A percentile compares a stretch with the other conserved stretches of the same genome.
These are phyloP conservation scores for Himalopsyche anomala DNA, from an alignment of 2,888 invertebrate genomes.

Conservation along the genomic window DNA sequence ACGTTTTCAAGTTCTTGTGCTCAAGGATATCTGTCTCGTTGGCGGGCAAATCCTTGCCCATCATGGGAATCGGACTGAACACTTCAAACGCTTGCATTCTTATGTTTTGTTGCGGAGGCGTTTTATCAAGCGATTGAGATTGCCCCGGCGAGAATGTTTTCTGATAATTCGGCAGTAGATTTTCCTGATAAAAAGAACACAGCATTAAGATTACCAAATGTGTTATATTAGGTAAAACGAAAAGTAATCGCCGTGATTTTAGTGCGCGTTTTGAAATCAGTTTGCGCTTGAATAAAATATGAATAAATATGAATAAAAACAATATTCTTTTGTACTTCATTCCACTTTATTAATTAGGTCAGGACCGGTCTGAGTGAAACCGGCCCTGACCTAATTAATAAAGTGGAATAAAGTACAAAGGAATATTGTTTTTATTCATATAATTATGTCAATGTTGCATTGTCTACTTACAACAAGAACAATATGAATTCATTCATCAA, in stretches of 20 bases:
- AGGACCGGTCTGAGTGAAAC: too few relatives aligned
- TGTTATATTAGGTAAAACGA: too few relatives aligned
- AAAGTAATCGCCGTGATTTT: too few relatives aligned
- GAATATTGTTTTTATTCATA: too few relatives aligned
- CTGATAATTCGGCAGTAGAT: conserved; percentile 66
- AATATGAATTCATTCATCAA: background rate
- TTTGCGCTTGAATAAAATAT: too few relatives aligned
- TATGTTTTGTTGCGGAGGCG: conserved; percentile 56
- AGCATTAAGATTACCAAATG: background rate
- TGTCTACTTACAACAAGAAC: background rate
- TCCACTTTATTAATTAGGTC: too few relatives aligned
- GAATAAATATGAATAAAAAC: too few relatives aligned
- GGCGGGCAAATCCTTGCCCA: conserved; percentile 69
- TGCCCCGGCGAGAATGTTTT: background rate
- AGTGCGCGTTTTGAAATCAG: too few relatives aligned
- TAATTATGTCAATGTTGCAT: too few relatives aligned
- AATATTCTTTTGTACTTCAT: too few relatives aligned
- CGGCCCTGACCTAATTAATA: too few relatives aligned
- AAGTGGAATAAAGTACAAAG: too few relatives aligned
- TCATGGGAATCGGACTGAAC: conserved; percentile 76
- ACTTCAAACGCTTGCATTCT: conserved; percentile 74
- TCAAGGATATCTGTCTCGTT: conserved; percentile 71
- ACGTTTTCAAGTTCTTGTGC: conserved; percentile 69
- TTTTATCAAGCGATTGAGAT: conserved; percentile 15
- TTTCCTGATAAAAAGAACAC: conserved; percentile 66